Evolutionary conservation across 2,888 invertebrate genomes (phyloP).

Genomic region (Helobdella robusta): DNA sequence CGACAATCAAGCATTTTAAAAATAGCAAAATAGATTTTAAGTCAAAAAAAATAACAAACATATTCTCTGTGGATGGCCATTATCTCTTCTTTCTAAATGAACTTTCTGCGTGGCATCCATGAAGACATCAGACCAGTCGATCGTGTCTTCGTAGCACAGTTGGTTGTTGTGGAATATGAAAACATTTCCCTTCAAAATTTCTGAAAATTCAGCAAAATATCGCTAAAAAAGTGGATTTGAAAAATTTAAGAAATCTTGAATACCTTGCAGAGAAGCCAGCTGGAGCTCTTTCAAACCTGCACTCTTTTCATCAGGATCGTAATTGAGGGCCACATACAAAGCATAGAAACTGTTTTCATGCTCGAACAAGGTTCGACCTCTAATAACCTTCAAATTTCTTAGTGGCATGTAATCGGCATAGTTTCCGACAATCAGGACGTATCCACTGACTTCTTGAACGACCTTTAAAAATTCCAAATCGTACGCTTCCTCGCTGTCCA

Average conservation of each 20-base stretch:
- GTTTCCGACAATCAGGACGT: conserved; percentile 86
- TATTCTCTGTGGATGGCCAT: background rate
- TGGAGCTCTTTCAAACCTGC: conserved; percentile 42
- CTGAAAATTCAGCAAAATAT: conserved; percentile 49
- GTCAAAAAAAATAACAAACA: background rate
- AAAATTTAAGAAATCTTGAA: background rate
- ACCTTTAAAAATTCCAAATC: conserved; percentile 83
- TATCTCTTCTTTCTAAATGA: background rate
- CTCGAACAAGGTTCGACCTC: conserved; percentile 81
- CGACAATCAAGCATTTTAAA: too few species aligned
- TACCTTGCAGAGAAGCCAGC: conserved; percentile 40
- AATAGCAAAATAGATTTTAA: background rate
- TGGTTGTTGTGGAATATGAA: conserved; percentile 88
- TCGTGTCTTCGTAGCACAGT: conserved; percentile 80
- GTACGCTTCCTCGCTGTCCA: conserved; percentile 58
- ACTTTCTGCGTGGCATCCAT: conserved; percentile 49
- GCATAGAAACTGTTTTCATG: conserved; percentile 60
- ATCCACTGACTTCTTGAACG: conserved; percentile 81
- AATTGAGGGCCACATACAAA: conserved; percentile 43
- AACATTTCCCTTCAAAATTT: conserved; percentile 80
- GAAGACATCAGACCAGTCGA: conserved; percentile 83
- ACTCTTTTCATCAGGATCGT: conserved; percentile 12
- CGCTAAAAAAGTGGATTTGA: background rate
- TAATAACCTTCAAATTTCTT: conserved; percentile 80
- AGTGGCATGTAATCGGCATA: conserved; percentile 73